These are phyloP conservation scores for Drosophila murphyi DNA, from an alignment of 1,140 invertebrate genomes.

Conservation along the genomic window DNA sequence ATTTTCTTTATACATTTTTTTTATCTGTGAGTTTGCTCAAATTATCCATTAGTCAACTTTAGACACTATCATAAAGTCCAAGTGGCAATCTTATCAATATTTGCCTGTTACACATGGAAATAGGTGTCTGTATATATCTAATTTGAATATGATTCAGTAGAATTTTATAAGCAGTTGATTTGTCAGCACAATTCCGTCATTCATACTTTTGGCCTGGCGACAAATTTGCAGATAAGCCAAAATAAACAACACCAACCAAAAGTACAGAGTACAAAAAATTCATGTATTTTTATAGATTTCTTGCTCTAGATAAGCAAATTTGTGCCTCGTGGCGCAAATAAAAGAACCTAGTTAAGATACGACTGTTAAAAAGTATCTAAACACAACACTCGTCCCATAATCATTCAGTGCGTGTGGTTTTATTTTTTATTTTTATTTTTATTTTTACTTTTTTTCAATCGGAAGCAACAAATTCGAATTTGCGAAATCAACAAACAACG, in stretches of 20 bases:
- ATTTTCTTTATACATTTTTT: background rate
- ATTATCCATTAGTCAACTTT: slow-evolving; percentile 15
- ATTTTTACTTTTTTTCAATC: slow-evolving; percentile 19
- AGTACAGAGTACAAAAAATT: background rate
- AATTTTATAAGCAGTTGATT: slow-evolving; percentile 13
- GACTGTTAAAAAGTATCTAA: slow-evolving; percentile 12
- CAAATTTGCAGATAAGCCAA: slow-evolving; percentile 25
- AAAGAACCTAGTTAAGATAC: background rate
- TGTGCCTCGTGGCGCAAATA: slow-evolving; percentile 2
- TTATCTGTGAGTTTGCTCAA: slow-evolving; percentile 5
- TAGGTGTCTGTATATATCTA: slow-evolving; percentile 8
- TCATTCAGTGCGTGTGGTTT: slow-evolving; percentile 1
- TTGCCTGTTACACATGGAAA: background rate
- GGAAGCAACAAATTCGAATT: slow-evolving; percentile 53
- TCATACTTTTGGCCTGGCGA: background rate
- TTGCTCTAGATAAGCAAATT: slow-evolving; percentile 49
- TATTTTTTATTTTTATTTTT: background rate
- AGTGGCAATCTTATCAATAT: slow-evolving; percentile 32
- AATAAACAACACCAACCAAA: background rate
- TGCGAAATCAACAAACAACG: slow-evolving; percentile 37
- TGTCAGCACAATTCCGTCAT: slow-evolving; percentile 36
- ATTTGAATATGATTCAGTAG: slow-evolving; percentile 44
- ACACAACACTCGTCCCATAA: slow-evolving; percentile 1
- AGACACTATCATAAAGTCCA: slow-evolving; percentile 2
- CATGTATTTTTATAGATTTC: slow-evolving; percentile 51